Percentiles rank a stretch among this genome's conserved stretches.
Evolutionary conservation across 1,140 invertebrate genomes (phyloP).

Genomic region (Meloidogyne floridensis): DNA sequence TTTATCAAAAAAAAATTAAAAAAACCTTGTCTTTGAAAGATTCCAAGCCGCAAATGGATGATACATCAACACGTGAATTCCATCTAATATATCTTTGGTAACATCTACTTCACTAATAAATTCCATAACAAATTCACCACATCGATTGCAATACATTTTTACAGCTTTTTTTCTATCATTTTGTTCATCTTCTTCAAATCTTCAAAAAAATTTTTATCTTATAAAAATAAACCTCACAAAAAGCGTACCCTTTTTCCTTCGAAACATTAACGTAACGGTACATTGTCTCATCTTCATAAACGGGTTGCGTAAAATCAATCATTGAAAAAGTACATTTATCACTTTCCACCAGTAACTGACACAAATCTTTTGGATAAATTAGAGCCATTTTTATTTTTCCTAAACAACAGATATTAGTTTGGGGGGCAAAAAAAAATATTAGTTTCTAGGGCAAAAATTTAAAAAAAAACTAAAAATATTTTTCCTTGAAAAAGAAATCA

Average conservation of each 20-base stretch:
- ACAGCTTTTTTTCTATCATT: not conserved
- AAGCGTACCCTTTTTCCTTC: not conserved
- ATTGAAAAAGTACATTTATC: not conserved
- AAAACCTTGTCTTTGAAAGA: not conserved
- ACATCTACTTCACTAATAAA: not conserved
- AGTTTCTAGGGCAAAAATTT: no score
- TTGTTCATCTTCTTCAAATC: not conserved
- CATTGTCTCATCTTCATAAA: not conserved
- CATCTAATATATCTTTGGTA: not conserved
- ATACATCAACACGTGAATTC: not conserved
- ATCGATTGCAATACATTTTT: not conserved
- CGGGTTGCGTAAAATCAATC: not conserved
- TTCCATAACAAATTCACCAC: not conserved
- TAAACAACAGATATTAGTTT: no score
- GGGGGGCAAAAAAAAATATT: no score
- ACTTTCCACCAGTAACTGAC: not conserved
- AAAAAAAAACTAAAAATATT: no score
- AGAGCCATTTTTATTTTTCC: not conserved
- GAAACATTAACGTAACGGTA: not conserved
- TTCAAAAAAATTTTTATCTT: not conserved
- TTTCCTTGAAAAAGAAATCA: no score
- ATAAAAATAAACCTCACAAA: no score
- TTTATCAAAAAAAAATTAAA: not conserved
- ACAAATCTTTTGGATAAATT: conserved; percentile 2
- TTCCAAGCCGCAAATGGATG: not conserved